A percentile compares a stretch with the other conserved stretches of the same genome.
Conservation (phyloP, 2,113 vertebrate genomes). For the Abramis brama region DNA sequence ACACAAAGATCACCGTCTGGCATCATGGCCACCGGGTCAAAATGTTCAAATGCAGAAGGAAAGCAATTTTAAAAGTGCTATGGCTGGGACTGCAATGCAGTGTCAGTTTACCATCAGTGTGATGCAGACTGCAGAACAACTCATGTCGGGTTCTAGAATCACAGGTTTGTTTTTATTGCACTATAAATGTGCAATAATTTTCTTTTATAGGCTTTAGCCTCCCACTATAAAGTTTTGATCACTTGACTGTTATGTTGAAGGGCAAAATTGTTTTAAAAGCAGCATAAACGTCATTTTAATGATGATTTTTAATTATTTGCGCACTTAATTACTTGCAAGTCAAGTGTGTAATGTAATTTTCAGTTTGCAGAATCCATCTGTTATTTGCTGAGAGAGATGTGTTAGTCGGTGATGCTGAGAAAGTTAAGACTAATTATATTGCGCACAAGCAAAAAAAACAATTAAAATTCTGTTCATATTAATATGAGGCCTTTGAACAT, state of each 20-base stretch:
- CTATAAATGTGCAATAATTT: background rate
- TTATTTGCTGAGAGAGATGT: background rate
- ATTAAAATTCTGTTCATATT: background rate
- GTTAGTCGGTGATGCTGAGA: background rate
- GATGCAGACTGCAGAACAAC: background rate
- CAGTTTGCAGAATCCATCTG: background rate
- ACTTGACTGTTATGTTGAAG: background rate
- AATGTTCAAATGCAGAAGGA: background rate
- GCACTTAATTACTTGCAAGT: conserved; percentile 4
- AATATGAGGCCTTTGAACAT: background rate
- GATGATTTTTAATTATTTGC: conserved; percentile 5
- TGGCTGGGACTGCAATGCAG: background rate
- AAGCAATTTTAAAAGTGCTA: background rate
- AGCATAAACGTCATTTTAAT: background rate
- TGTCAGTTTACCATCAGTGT: background rate
- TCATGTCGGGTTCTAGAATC: background rate
- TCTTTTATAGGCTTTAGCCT: background rate
- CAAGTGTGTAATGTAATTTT: conserved; percentile 16
- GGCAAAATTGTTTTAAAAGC: background rate
- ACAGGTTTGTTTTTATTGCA: background rate
- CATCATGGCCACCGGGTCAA: background rate
- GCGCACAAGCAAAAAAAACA: background rate
- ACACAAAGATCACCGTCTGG: background rate
- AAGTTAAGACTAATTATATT: conserved; percentile 9
- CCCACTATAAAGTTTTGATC: background rate